Conservation (phyloP, 1,140 invertebrate species). For the Charaxes varanes region DNA sequence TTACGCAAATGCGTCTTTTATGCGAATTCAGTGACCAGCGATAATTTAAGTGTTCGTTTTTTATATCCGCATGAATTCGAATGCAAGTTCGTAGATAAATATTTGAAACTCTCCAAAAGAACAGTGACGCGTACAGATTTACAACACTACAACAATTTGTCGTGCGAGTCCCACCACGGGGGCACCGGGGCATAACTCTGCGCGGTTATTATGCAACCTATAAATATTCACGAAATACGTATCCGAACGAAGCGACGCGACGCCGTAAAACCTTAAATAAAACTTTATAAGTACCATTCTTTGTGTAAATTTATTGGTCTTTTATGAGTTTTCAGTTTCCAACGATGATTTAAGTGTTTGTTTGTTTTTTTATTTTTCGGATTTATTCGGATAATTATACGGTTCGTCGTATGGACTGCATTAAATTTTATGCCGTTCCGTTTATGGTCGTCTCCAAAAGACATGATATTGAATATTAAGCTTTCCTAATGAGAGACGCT, state of each 20-base stretch:
- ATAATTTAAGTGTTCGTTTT: no score
- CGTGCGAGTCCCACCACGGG: slow-evolving; percentile 34
- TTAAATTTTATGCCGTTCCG: no score
- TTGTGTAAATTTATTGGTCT: slow-evolving; percentile 17
- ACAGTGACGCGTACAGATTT: slow-evolving; percentile 41
- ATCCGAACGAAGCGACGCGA: slow-evolving; percentile 16
- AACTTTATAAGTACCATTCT: slow-evolving; percentile 15
- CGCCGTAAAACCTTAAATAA: slow-evolving; percentile 20
- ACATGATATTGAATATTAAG: no score
- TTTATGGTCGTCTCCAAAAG: no score
- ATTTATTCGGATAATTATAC: slow-evolving; percentile 2
- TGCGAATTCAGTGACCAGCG: no score
- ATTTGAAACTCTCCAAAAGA: slow-evolving; percentile 20
- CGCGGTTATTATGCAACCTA: slow-evolving; percentile 35
- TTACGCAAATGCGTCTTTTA: no score
- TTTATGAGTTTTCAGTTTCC: slow-evolving; percentile 8
- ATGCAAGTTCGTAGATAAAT: slow-evolving; percentile 5
- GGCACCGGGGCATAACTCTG: slow-evolving; percentile 43
- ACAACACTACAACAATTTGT: slow-evolving; percentile 51
- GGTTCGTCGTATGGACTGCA: no score
- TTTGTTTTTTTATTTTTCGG: slow-evolving; percentile 4
- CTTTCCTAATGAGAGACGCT: no score
- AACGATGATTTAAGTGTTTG: slow-evolving; percentile 3
- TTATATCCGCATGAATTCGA: slow-evolving; percentile 9
- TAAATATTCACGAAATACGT: slow-evolving; percentile 27